A percentile compares a stretch with the other conserved stretches of the same genome.
Evolutionary conservation across 2,797 vertebrate genomes (phyloP).

Genomic region (Aphelocoma californica): DNA sequence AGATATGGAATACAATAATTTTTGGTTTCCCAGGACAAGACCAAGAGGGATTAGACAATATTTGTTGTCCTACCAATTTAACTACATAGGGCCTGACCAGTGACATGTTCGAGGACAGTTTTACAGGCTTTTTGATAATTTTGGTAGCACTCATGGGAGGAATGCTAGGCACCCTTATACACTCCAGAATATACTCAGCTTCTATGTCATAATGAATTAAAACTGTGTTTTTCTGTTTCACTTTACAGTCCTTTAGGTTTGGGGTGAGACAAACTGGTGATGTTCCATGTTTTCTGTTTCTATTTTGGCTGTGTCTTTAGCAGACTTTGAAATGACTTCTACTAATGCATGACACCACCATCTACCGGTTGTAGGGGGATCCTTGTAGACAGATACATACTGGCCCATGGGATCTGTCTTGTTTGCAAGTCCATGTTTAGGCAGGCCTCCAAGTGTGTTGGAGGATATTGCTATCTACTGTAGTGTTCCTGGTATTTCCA

Average conservation of each 20-base stretch:
- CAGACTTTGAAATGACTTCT: not conserved
- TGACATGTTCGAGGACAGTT: not conserved
- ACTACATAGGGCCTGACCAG: not conserved
- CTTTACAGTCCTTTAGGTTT: not conserved
- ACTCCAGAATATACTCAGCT: not conserved
- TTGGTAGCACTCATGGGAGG: not conserved
- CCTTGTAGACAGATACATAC: not conserved
- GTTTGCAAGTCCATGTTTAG: not conserved
- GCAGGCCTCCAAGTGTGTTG: not conserved
- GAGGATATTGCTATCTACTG: not conserved
- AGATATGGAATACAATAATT: not conserved
- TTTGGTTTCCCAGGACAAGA: not conserved
- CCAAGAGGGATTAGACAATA: not conserved
- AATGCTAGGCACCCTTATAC: not conserved
- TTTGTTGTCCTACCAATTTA: not conserved
- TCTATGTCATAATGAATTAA: not conserved
- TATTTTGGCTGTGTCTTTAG: not conserved
- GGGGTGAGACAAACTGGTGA: not conserved
- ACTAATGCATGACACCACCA: not conserved
- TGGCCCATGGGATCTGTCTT: not conserved
- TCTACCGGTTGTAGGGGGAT: not conserved
- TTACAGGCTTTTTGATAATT: not conserved
- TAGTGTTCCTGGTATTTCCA: not conserved
- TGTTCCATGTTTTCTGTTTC: not conserved
- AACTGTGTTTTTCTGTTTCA: not conserved